Conservation (phyloP, 92 coral and sea anemone species). For the Anthopleura xanthogrammica region DNA sequence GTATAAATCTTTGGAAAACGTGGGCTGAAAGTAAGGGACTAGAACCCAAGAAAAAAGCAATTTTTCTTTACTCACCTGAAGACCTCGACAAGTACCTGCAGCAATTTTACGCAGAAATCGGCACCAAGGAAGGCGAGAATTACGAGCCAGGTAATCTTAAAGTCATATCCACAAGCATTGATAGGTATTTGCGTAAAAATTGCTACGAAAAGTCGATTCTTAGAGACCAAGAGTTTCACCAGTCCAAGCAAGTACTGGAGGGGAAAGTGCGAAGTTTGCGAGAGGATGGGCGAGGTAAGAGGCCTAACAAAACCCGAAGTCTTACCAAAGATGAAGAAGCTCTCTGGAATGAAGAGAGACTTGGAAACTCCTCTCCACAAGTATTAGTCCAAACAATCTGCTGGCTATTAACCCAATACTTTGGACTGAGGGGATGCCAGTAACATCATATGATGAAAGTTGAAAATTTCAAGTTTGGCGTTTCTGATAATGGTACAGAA, state of each 20-base stretch:
- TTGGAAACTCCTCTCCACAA: not conserved
- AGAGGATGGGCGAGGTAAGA: not conserved
- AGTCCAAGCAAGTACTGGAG: not conserved
- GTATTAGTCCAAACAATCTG: not conserved
- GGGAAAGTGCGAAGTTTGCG: not conserved
- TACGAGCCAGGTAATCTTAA: not conserved
- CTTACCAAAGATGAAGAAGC: not conserved
- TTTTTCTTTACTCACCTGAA: not conserved
- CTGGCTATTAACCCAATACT: not conserved
- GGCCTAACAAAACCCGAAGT: not conserved
- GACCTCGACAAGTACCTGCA: not conserved
- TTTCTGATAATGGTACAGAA: not conserved
- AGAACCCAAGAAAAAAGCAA: not conserved
- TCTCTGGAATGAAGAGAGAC: not conserved
- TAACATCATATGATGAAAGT: not conserved
- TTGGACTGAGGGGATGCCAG: not conserved
- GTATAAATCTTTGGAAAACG: slow-evolving; percentile 3
- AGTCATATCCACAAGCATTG: not conserved
- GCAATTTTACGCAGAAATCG: not conserved
- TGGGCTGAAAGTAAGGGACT: not conserved
- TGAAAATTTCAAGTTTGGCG: not conserved
- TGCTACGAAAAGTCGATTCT: not conserved
- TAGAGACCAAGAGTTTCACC: not conserved
- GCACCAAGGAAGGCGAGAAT: not conserved
- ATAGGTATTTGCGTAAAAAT: not conserved